Percentiles rank a stretch among this genome's conserved stretches.
phyloP scores from a whole-genome alignment of 35 echinoderm and acorn worm genomes.

The Holothuria glaberrima region DNA sequence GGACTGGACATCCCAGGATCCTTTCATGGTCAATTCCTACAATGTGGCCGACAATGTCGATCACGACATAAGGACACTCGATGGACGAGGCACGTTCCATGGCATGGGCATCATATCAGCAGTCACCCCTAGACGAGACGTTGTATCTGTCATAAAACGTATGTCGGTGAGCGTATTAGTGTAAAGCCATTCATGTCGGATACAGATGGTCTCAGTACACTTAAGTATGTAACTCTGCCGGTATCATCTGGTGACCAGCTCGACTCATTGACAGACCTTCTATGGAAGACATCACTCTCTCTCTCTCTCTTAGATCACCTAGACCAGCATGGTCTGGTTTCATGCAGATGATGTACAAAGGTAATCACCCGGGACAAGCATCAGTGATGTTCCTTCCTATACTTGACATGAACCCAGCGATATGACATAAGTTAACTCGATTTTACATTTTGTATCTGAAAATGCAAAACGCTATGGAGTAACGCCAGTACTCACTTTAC shows the following conservation, averaged over 20 bases:
- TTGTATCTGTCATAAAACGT: no score
- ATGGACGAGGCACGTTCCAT: conserved; percentile 74
- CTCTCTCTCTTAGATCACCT: not conserved
- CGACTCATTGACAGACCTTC: not conserved
- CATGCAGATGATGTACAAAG: conserved; percentile 58
- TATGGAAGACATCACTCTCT: conserved; percentile 68
- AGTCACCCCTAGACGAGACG: conserved; percentile 21
- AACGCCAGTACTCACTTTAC: conserved; percentile 64
- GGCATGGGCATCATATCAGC: conserved; percentile 82
- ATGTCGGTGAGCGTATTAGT: not conserved
- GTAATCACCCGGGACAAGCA: conserved; percentile 57
- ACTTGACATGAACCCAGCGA: conserved; percentile 61
- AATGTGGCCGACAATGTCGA: conserved; percentile 80
- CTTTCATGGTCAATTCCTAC: conserved; percentile 29
- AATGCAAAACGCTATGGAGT: conserved; percentile 54
- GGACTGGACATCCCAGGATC: not conserved
- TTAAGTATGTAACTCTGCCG: not conserved
- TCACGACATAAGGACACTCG: conserved; percentile 69
- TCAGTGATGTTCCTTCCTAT: conserved; percentile 53
- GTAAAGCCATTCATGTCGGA: not conserved
- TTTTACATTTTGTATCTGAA: conserved; percentile 42
- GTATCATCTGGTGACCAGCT: not conserved
- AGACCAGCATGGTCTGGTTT: conserved; percentile 67
- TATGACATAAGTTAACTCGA: conserved; percentile 61
- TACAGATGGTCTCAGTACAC: not conserved